Evolutionary conservation across 2,113 vertebrate species (phyloP).

Genomic region (Eurypyga helias): DNA sequence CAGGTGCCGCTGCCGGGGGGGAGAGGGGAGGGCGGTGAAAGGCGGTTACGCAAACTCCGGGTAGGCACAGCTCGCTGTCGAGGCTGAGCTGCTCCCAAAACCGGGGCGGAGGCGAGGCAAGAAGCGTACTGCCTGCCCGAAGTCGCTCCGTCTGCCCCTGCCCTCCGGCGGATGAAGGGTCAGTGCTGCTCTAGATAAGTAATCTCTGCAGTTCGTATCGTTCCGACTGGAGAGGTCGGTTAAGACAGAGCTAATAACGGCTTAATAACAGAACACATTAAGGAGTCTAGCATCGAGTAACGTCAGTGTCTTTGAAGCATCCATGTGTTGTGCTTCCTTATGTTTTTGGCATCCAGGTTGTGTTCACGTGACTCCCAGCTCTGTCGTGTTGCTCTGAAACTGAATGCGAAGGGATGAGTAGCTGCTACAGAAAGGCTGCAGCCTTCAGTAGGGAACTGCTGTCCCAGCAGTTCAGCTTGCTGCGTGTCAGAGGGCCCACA

Average conservation of each 20-base stretch:
- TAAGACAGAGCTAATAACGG: background rate
- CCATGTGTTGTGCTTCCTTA: background rate
- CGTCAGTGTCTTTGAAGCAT: background rate
- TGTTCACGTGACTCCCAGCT: background rate
- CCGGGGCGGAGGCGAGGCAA: no score
- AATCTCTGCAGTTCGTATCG: background rate
- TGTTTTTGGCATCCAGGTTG: background rate
- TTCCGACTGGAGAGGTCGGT: background rate
- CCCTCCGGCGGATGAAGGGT: background rate
- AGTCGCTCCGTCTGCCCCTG: background rate
- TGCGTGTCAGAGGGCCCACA: background rate
- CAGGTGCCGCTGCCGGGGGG: background rate
- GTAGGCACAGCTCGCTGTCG: background rate
- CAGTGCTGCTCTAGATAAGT: background rate
- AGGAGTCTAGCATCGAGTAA: background rate
- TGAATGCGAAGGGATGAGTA: background rate
- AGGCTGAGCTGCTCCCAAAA: background rate
- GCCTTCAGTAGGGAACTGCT: background rate
- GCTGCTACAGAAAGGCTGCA: background rate
- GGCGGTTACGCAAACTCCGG: rapidly evolving
- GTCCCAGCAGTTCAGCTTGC: background rate
- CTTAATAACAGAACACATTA: background rate
- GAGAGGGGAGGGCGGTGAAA: no score
- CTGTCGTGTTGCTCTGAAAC: background rate
- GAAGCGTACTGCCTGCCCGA: rapidly evolving